Base-by-base conservation (phyloP, 2,888 invertebrate genomes). In the Aphodius sticticus region DNA sequence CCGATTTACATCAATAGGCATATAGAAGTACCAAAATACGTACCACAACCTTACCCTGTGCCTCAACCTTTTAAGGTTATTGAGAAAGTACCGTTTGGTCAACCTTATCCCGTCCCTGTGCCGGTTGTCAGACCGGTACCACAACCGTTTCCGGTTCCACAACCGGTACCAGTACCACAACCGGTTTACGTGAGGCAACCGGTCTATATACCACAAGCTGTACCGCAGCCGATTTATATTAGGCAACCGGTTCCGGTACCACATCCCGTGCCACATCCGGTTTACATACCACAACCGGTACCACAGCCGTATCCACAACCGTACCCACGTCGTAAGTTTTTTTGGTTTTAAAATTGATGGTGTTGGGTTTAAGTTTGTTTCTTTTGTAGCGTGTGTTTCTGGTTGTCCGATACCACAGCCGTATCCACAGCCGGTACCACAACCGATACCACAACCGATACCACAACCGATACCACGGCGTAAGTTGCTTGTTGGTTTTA, bases 191-290 rank as follows among this genome's bases (percentile, higher is more conserved):
- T 74, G 9, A 35, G 36, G 35, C 74, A 74, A 74, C 74, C 74
- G 26, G 37, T 74, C 2, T 37, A 35, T 7, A 37, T 74, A 12
- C 70, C 70, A 2, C 70, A 70, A n/a, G 12, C 70, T 15, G 70
- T 70, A 6, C 74, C 74, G 9, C 74, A 36, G 26, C 74, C 74
- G n/a, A 15, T 74, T 74, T 37, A 35, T 12, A 35, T 74, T 36
- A 35, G 36, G 6, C 74, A 74, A 74, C 74, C 74, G 74, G 35
- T 74, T 36, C 74, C 74, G 15, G 74, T 74, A 4, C 74, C 74
- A 14, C 74, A 71, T 16, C 71, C 71, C 12, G 26, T 16, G 4
- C 71, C 71, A 12, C 71, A 74, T 14, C 74, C 74, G n/a, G 36
- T 74, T 35, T 37, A 35, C n/a, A 37, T 74, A 74, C 74, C 74